These are phyloP conservation scores for Popillia japonica DNA, from an alignment of 1,140 invertebrate genomes.

Conservation along the genomic window DNA sequence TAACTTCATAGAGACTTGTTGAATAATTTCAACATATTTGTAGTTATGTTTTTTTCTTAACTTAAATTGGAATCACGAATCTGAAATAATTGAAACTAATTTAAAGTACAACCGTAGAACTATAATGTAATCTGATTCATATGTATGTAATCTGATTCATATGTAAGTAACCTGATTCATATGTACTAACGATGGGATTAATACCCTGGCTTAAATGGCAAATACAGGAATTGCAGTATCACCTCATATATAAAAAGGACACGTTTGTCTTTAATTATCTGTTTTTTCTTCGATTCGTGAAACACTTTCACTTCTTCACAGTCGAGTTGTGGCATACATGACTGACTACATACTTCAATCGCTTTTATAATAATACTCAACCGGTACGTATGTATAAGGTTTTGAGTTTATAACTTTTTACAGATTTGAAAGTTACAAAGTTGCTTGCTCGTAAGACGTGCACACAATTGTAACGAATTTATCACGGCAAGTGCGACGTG, in stretches of 20 bases:
- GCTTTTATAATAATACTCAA: not conserved
- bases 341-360: not conserved
- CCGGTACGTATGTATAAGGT: not conserved
- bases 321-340: not conserved
- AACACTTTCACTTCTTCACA: slow-evolving; percentile 25
- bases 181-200: too few species aligned
- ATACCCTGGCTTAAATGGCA: not conserved
- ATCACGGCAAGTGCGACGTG: slow-evolving; percentile 16
- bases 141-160: too few species aligned
- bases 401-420: slow-evolving; percentile 29
- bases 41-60: too few species aligned
- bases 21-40: too few species aligned
- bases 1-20: too few species aligned
- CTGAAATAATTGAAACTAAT: too few species aligned
- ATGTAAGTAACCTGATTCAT: too few species aligned
- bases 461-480: slow-evolving; percentile 27
- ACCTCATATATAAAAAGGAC: not conserved
- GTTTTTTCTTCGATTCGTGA: not conserved
- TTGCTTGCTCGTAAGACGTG: not conserved
- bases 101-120: too few species aligned
- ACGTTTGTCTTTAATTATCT: slow-evolving; percentile 7
- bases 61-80: too few species aligned
- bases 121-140: too few species aligned
- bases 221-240: not conserved
- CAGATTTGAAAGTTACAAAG: slow-evolving; percentile 33